Conservation (phyloP, 2,888 invertebrate genomes). For the Papilio protenor region DNA sequence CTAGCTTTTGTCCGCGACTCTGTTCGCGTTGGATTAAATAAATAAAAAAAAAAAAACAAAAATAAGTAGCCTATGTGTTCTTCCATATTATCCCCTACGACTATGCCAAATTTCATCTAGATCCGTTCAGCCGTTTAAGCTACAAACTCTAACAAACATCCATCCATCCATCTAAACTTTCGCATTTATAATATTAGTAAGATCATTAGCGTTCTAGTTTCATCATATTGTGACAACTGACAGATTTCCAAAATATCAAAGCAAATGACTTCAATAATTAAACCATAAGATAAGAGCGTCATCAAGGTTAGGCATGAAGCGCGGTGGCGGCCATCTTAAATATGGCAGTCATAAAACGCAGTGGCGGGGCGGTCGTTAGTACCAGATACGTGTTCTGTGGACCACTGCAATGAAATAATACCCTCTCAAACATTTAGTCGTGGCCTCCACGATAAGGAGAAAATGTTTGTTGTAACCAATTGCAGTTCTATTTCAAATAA, state of each 20-base stretch:
- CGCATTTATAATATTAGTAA: not conserved
- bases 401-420: slow-evolving; percentile 43
- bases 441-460: slow-evolving; percentile 36
- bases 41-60: too few species aligned
- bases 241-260: slow-evolving; percentile 1
- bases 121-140: too few species aligned
- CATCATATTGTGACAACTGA: not conserved
- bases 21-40: too few species aligned
- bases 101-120: too few species aligned
- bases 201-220: not conserved
- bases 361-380: slow-evolving; percentile 45
- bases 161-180: too few species aligned
- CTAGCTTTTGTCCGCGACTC: too few species aligned
- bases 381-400: slow-evolving; percentile 44
- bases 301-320: slow-evolving; percentile 37
- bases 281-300: slow-evolving; percentile 26
- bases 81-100: too few species aligned
- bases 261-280: slow-evolving; percentile 18
- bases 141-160: too few species aligned
- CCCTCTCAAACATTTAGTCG: slow-evolving; percentile 42
- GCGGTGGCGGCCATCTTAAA: slow-evolving; percentile 47
- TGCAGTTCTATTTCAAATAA: slow-evolving; percentile 21
- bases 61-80: too few species aligned
- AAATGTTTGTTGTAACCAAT: slow-evolving; percentile 35
- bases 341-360: slow-evolving; percentile 50